Evolutionary conservation across 1,140 invertebrate genomes (phyloP).

Genomic region (Andrena cerasifolii): DNA sequence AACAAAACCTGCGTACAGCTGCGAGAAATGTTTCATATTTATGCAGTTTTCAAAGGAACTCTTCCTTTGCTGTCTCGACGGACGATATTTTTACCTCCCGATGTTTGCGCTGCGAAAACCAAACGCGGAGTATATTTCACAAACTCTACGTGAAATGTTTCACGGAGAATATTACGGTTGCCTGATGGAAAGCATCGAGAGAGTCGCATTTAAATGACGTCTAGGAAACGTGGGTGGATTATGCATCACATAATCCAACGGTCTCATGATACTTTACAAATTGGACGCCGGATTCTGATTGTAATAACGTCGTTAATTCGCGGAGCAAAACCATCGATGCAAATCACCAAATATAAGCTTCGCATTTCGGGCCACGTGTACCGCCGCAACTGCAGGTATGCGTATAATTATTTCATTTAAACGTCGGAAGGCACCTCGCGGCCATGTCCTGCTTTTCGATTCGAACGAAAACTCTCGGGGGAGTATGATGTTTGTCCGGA

Average conservation of each 20-base stretch:
- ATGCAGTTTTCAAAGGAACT: constrained; percentile 13
- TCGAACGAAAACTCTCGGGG: neutral
- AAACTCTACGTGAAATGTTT: too few relatives aligned
- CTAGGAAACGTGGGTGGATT: neutral
- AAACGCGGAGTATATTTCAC: neutral
- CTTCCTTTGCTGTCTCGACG: neutral
- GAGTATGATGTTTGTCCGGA: neutral
- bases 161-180: neutral
- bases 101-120: neutral
- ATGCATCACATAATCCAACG: neutral
- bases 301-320: neutral
- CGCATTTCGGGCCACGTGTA: neutral
- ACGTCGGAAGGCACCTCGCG: too few relatives aligned
- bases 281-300: neutral
- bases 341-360: neutral
- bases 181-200: neutral
- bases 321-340: neutral
- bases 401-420: constrained; percentile 11
- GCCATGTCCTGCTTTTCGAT: neutral
- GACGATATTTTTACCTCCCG: neutral
- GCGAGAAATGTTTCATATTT: constrained; percentile 25
- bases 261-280: constrained; percentile 7
- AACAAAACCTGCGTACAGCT: neutral
- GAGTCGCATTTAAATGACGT: neutral
- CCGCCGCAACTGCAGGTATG: neutral